Evolutionary conservation across 2,888 invertebrate species (phyloP), one percentile per base, ranked within the genome.

Genomic region (Cheilosia soror): DNA sequence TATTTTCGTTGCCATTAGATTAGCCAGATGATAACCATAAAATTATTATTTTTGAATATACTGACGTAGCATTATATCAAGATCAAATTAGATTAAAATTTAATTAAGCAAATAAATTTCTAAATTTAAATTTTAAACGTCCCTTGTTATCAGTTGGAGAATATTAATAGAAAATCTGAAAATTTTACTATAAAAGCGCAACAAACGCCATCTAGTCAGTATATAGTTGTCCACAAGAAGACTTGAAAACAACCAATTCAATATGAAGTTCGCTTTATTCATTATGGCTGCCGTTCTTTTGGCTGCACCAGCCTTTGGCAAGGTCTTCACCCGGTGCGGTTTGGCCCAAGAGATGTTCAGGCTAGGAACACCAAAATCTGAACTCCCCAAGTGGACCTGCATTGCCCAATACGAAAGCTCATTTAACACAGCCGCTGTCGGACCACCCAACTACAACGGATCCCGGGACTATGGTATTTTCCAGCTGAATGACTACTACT

Each of bases 371-470:
- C 90, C 90, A 25, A 90, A 90, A 69, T 40, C 78, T 75, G 91
- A 91, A 58, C 75, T 92, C 5, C 83, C 90, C 2, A 81, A 88
- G 5, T 91, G 91, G 91, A 83, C 90, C 3, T 91, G 91, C 80
- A 89, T 91, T 68, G 91, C 89, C 4, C 86, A 91, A 51, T 89
- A 89, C 42, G 92, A 91, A 86, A 92, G 91, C 83, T 89, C 89
- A 42, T 91, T 93, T 13, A 92, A 93, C 40, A 93, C 94, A 0
- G 88, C 92, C 55, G 92, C 91, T 2, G 89, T 92, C 49, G 93
- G 94, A 0, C 91, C 89, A 20, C n/a, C n/a, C 0, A 94, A 94
- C 88, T 87, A 87, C 1, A 93, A 94, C 88, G 94, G 94, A 0
- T 91, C 92, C 33, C 88, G 87, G 49, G 93, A 93, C 87, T 93